phyloP scores from a whole-genome alignment of 2,888 invertebrate genomes.

The Hylaea fasciaria region DNA sequence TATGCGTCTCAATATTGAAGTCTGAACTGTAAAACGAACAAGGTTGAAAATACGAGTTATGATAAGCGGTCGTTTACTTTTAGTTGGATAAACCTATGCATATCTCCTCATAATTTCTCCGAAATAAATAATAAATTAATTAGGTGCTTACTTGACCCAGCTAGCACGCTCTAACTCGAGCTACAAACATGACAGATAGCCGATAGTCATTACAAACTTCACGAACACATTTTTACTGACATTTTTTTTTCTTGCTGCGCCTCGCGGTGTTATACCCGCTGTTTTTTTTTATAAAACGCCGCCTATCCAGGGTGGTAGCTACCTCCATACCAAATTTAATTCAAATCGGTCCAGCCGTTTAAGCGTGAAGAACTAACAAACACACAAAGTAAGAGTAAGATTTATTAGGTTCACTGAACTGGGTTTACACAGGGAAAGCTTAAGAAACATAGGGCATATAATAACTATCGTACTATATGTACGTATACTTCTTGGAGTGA shows the following conservation, averaged over 20 bases:
- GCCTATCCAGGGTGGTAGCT: too few relatives aligned
- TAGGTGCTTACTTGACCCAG: conserved; percentile 13
- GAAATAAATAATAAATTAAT: not conserved
- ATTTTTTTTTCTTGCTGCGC: not conserved
- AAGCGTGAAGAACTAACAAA: too few relatives aligned
- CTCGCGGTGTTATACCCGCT: too few relatives aligned
- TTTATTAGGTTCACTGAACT: too few relatives aligned
- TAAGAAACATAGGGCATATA: too few relatives aligned
- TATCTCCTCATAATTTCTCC: conserved; percentile 6
- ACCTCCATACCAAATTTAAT: too few relatives aligned
- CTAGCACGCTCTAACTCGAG: conserved; percentile 18
- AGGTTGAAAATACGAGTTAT: conserved; percentile 11
- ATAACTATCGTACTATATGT: too few relatives aligned
- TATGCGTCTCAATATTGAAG: not conserved
- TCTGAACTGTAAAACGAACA: conserved; percentile 1
- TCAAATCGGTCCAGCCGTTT: too few relatives aligned
- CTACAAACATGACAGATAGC: conserved; percentile 13
- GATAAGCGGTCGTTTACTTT: conserved; percentile 40
- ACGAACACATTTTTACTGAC: not conserved
- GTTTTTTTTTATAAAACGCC: too few relatives aligned
- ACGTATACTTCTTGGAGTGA: too few relatives aligned
- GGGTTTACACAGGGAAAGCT: too few relatives aligned
- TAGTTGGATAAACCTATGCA: conserved; percentile 1
- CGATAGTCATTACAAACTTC: conserved; percentile 3
- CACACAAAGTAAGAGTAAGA: too few relatives aligned